phyloP scores from a whole-genome alignment of 2,113 vertebrate genomes.

The Zosterops borbonicus region DNA sequence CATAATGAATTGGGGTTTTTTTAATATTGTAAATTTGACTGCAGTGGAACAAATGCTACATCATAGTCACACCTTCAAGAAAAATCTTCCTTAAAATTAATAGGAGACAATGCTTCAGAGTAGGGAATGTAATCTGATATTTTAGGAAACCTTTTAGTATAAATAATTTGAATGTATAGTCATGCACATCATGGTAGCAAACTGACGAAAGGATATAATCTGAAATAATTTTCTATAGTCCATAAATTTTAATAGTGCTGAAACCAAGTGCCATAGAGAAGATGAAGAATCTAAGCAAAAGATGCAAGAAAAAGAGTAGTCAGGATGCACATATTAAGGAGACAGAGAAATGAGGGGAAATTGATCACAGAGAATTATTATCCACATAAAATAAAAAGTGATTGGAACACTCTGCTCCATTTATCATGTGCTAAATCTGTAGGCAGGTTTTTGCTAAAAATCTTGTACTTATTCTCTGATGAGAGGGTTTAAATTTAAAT shows the following conservation, averaged over 20 bases:
- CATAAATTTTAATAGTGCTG: conserved; percentile 11
- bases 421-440: neutral
- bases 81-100: neutral
- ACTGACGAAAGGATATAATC: neutral
- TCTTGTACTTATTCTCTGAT: neutral
- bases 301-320: neutral
- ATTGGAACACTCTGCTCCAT: neutral
- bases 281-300: neutral
- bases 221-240: conserved; percentile 2
- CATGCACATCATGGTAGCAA: neutral
- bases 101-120: neutral
- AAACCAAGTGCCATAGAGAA: neutral
- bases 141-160: conserved; percentile 8
- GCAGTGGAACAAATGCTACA: neutral
- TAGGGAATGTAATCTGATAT: neutral
- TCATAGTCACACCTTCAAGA: neutral
- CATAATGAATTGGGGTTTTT: neutral
- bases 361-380: conserved; percentile 26
- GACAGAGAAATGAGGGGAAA: neutral
- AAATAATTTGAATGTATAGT: neutral
- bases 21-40: neutral
- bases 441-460: conserved; percentile 1
- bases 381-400: conserved; percentile 14
- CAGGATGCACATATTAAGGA: neutral
- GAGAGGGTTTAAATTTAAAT: conserved; percentile 5